Conservation (phyloP, 2,888 invertebrate species). For the Polymixis lichenea region DNA sequence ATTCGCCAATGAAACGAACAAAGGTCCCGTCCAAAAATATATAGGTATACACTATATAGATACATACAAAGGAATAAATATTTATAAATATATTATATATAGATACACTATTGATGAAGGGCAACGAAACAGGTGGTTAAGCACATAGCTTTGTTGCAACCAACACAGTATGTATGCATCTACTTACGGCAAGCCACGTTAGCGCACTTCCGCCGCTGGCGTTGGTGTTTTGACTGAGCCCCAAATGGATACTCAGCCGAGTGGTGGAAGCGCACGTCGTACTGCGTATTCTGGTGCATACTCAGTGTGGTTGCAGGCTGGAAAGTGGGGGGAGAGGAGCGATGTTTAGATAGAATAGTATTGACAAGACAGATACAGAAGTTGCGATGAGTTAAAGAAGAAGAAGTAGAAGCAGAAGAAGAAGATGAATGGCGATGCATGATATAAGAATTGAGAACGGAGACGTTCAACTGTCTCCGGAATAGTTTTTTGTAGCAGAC, state of each 20-base stretch:
- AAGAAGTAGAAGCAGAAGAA: not conserved
- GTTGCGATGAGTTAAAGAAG: not conserved
- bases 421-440: not conserved
- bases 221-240: not conserved
- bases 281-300: not conserved
- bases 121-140: too few relatives aligned
- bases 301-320: slow-evolving; percentile 1
- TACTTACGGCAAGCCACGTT: not conserved
- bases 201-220: not conserved
- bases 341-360: not conserved
- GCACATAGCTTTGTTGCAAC: not conserved
- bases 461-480: not conserved
- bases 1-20: not conserved
- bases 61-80: too few relatives aligned
- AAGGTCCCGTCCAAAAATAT: too few relatives aligned
- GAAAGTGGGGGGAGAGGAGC: not conserved
- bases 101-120: too few relatives aligned
- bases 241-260: slow-evolving; percentile 3
- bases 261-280: not conserved
- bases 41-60: too few relatives aligned
- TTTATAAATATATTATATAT: too few relatives aligned
- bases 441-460: not conserved
- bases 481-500: not conserved
- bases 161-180: too few relatives aligned
- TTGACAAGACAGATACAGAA: not conserved